Evolutionary conservation across 2,888 invertebrate species (phyloP).

Genomic region (Stenotaenia linearis): DNA sequence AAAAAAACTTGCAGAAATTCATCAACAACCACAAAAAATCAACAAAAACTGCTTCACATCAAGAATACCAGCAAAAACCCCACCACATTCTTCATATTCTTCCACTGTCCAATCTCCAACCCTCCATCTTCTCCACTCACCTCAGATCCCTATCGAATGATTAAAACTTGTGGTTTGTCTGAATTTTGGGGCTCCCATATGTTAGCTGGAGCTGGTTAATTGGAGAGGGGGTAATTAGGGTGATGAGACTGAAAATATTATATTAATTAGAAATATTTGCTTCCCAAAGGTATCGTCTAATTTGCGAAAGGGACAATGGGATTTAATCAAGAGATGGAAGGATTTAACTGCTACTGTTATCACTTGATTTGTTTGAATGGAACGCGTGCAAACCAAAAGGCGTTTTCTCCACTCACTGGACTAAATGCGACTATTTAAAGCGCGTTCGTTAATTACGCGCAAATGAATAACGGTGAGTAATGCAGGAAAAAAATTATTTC

Average conservation of each 20-base stretch:
- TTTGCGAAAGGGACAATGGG: not conserved
- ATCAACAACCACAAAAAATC: no score
- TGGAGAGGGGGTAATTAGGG: not conserved
- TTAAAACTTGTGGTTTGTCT: not conserved
- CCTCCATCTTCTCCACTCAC: no score
- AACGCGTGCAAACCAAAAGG: not conserved
- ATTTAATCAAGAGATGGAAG: not conserved
- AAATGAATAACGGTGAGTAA: not conserved
- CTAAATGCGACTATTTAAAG: not conserved
- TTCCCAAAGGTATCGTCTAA: not conserved
- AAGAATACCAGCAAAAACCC: no score
- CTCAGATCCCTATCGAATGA: not conserved
- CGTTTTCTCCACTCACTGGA: not conserved
- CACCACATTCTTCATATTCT: no score
- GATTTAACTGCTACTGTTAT: not conserved
- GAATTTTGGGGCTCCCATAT: not conserved
- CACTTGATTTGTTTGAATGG: not conserved
- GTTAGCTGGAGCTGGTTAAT: not conserved
- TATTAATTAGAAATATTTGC: conserved; percentile 12
- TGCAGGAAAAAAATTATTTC: no score
- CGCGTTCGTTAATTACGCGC: not conserved
- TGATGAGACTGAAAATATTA: not conserved
- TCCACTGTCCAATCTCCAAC: no score
- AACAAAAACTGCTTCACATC: no score
- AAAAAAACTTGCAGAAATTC: no score